These are phyloP conservation scores for Spodoptera picta DNA, from an alignment of 2,888 invertebrate species.

Conservation along the genomic window DNA sequence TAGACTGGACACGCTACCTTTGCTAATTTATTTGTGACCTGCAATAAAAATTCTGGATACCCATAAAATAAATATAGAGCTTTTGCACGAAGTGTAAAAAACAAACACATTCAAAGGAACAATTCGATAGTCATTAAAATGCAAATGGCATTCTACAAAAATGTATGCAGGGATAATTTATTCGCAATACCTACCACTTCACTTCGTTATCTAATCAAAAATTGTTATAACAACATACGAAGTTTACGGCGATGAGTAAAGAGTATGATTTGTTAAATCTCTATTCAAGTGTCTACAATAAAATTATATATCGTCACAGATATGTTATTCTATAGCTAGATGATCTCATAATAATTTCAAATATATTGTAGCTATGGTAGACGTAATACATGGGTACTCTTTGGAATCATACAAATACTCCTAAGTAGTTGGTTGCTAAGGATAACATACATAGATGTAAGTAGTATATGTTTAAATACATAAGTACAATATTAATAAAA, in stretches of 20 bases:
- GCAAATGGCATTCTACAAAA: constrained; percentile 2
- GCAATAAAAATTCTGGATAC: too few species aligned
- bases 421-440: too few species aligned
- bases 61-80: too few species aligned
- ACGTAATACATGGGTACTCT: too few species aligned
- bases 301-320: constrained; percentile 26
- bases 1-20: too few species aligned
- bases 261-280: constrained; percentile 41
- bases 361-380: neutral
- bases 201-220: constrained; percentile 49
- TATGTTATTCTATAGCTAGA: constrained; percentile 11
- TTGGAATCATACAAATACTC: too few species aligned
- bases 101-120: neutral
- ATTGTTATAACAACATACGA: constrained; percentile 19
- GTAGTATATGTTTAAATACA: too few species aligned
- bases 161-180: constrained; percentile 27
- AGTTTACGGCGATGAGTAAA: constrained; percentile 31
- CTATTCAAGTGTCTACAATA: constrained; percentile 33
- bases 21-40: too few species aligned
- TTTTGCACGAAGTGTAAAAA: too few species aligned
- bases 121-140: neutral
- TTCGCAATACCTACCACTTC: constrained; percentile 23
- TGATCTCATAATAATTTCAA: constrained; percentile 18
- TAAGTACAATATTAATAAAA: too few species aligned
- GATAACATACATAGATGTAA: too few species aligned